Conservation (phyloP, 2,888 invertebrate species). For the Lasiommata megera region DNA sequence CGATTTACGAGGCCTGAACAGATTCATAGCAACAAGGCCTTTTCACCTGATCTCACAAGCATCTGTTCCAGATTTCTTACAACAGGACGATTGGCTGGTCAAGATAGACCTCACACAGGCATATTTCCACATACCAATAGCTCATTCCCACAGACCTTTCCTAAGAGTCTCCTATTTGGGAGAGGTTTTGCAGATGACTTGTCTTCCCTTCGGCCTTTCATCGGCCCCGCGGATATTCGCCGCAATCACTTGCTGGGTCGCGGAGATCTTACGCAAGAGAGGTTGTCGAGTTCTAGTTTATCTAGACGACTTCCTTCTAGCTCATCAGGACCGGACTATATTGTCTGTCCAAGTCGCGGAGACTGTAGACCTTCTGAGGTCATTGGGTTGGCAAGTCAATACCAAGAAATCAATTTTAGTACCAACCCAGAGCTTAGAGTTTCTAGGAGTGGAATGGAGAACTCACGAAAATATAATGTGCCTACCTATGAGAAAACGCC, state of each 20-base stretch:
- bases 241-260: background rate
- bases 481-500: background rate
- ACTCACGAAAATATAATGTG: background rate
- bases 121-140: background rate
- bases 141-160: background rate
- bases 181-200: background rate
- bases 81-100: background rate
- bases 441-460: background rate
- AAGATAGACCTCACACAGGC: background rate
- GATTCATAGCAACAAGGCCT: background rate
- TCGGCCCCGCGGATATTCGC: background rate
- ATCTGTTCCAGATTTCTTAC: background rate
- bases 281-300: background rate
- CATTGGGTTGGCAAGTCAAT: background rate
- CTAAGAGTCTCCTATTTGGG: background rate
- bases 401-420: background rate
- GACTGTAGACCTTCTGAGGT: background rate
- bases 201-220: background rate
- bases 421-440: background rate
- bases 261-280: background rate
- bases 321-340: background rate
- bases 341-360: background rate
- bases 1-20: background rate
- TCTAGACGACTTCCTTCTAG: background rate
- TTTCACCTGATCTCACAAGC: background rate